Conservation (phyloP, 2,113 vertebrate genomes). For the Lepisosteus osseus region DNA sequence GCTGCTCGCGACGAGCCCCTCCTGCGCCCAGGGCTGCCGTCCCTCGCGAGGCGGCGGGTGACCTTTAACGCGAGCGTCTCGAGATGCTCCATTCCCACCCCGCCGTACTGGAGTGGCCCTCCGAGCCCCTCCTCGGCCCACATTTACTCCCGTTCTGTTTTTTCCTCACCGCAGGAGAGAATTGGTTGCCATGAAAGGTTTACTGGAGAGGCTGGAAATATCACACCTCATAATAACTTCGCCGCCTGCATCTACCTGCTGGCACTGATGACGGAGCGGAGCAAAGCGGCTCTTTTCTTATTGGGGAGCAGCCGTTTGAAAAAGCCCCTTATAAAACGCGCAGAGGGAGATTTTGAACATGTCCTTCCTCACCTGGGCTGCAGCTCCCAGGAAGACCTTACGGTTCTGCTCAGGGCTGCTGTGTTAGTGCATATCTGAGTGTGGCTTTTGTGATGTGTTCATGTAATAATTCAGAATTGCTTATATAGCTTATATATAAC, state of each 20-base stretch:
- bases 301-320: no score
- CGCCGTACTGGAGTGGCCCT: not conserved
- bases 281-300: not conserved
- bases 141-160: not conserved
- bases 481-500: no score
- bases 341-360: slow-evolving; percentile 15
- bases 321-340: not conserved
- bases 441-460: not conserved
- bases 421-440: not conserved
- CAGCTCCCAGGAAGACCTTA: no score
- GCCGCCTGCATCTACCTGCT: slow-evolving; percentile 10
- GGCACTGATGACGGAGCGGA: not conserved
- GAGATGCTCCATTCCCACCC: not conserved
- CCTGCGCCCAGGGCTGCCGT: no score
- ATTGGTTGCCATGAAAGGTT: slow-evolving; percentile 35
- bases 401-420: not conserved
- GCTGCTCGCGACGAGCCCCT: no score
- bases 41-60: no score
- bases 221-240: slow-evolving; percentile 43
- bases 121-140: not conserved
- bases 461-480: no score
- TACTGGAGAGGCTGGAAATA: slow-evolving; percentile 31
- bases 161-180: not conserved
- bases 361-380: no score
- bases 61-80: no score